Evolutionary conservation across 1,140 invertebrate species (phyloP).

Genomic region (Saccostrea cuccullata): DNA sequence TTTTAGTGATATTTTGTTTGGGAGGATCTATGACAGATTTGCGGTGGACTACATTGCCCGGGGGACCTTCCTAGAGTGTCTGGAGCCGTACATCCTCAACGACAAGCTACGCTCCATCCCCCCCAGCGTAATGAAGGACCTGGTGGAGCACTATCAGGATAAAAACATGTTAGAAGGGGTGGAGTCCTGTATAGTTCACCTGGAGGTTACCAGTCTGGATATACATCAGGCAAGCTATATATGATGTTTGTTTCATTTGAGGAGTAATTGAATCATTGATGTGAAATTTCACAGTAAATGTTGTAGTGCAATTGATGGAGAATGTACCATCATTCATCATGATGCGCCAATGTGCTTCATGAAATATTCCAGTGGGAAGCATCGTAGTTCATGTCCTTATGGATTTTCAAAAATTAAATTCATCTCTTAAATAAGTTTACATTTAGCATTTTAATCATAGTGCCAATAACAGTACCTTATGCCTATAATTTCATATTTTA

Average conservation of each 20-base stretch:
- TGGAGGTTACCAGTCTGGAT: slow-evolving; percentile 91
- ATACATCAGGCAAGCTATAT: slow-evolving; percentile 87
- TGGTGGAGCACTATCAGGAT: slow-evolving; percentile 81
- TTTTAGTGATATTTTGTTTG: slow-evolving; percentile 79
- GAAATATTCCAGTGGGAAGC: no score
- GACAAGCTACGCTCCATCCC: slow-evolving; percentile 80
- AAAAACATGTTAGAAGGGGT: slow-evolving; percentile 82
- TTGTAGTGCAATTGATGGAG: no score
- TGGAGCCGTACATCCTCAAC: slow-evolving; percentile 82
- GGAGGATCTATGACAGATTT: slow-evolving; percentile 80
- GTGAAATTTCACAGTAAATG: no score
- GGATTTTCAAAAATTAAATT: no score
- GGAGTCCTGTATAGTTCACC: slow-evolving; percentile 89
- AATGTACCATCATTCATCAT: no score
- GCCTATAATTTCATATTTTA: no score
- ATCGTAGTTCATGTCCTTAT: no score
- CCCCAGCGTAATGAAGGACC: slow-evolving; percentile 81
- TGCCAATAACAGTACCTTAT: no score
- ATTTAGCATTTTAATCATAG: no score
- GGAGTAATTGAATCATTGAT: no score
- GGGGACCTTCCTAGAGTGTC: slow-evolving; percentile 81
- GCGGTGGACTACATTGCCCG: slow-evolving; percentile 77
- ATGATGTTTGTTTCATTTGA: neutral
- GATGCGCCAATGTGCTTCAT: no score
- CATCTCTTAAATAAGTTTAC: no score